These are phyloP conservation scores for Lindbergichthys nudifrons DNA, from an alignment of 2,797 vertebrate genomes.

Conservation along the genomic window DNA sequence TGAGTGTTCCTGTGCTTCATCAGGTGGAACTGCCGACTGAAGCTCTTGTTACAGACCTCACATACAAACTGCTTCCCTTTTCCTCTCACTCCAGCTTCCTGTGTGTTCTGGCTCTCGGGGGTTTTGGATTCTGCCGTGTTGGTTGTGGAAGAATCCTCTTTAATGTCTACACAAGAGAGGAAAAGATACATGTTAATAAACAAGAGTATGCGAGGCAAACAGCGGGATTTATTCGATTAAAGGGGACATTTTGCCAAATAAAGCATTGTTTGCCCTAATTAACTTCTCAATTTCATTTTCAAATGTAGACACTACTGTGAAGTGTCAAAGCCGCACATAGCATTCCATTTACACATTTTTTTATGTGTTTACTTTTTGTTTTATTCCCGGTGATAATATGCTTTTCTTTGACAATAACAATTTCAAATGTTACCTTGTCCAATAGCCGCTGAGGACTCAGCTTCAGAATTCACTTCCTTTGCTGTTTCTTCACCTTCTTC, in stretches of 20 bases:
- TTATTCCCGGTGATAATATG: not conserved
- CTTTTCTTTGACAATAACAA: not conserved
- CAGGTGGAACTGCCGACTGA: constrained; percentile 67
- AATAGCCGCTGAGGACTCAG: not conserved
- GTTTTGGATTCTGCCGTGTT: not conserved
- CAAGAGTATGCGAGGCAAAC: not conserved
- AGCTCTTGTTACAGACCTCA: constrained; percentile 65
- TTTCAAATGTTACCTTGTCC: constrained; percentile 32
- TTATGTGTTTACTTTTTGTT: not conserved
- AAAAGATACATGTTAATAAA: not conserved
- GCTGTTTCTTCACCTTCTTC: not conserved
- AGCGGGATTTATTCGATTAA: not conserved
- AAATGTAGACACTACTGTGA: not conserved
- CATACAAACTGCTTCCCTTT: constrained; percentile 57
- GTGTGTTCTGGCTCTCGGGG: not conserved
- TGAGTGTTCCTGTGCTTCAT: constrained; percentile 73
- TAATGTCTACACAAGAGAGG: not conserved
- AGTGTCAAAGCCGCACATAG: not conserved
- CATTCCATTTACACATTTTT: not conserved
- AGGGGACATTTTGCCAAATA: not conserved
- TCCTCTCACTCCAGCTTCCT: not conserved
- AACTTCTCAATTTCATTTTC: not conserved
- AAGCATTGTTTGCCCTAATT: not conserved
- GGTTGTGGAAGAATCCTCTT: not conserved
- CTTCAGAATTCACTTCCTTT: not conserved